A percentile compares a stretch with the other conserved stretches of the same genome.
Conservation (phyloP, 37 sponge, comb jelly and placozoan species). For the Bolinopsis microptera region DNA sequence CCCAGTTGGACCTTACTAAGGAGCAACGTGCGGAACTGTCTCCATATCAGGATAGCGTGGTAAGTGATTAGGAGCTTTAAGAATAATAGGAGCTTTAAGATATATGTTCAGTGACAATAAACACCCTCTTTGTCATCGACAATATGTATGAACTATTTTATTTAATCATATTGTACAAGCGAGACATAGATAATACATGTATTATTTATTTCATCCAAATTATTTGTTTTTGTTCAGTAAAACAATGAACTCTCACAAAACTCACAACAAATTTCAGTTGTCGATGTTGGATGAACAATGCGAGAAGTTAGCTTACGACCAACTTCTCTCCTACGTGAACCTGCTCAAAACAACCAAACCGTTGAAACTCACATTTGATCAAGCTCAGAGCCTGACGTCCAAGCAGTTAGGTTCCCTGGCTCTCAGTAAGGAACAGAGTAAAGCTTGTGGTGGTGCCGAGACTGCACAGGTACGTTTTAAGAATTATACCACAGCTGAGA, state of each 20-base stretch:
- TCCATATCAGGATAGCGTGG: neutral
- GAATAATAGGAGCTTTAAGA: too few relatives aligned
- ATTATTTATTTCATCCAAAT: too few relatives aligned
- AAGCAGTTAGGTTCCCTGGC: constrained; percentile 6
- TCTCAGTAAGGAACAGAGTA: constrained; percentile 55
- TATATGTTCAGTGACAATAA: too few relatives aligned
- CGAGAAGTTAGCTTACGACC: constrained; percentile 35
- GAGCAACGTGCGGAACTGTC: neutral
- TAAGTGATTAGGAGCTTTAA: neutral
- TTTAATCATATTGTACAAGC: too few relatives aligned
- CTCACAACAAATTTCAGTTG: neutral
- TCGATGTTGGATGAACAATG: constrained; percentile 25
- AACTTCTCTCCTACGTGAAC: constrained; percentile 34
- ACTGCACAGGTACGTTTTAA: constrained; percentile 16
- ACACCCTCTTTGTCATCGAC: too few relatives aligned
- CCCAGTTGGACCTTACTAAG: neutral
- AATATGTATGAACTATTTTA: too few relatives aligned
- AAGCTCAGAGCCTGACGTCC: constrained; percentile 13
- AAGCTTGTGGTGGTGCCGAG: neutral
- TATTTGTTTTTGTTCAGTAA: too few relatives aligned
- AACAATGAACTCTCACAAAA: too few relatives aligned
- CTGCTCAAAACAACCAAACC: constrained; percentile 19
- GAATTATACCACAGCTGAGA: too few relatives aligned
- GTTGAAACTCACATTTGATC: constrained; percentile 1
- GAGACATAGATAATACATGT: too few relatives aligned